Conservation (phyloP, 2,888 invertebrate genomes). For the Mystacides longicornis region DNA sequence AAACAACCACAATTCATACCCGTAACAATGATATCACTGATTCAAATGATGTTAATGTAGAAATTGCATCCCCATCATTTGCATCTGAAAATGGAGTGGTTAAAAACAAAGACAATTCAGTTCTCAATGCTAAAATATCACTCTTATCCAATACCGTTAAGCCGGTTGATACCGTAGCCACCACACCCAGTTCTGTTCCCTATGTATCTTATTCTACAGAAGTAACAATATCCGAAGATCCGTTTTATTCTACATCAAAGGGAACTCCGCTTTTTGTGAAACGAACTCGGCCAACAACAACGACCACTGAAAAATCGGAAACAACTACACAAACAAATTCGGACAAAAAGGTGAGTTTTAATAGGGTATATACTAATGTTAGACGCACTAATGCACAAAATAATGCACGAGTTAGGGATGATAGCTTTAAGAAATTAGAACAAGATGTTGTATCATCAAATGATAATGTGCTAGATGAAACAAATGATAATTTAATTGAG, state of each 20-base stretch:
- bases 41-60: constrained; percentile 20
- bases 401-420: constrained; percentile 33
- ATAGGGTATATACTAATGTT: constrained; percentile 44
- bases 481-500: constrained; percentile 13
- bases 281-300: constrained; percentile 29
- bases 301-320: constrained; percentile 16
- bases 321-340: constrained; percentile 16
- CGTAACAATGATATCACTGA: constrained; percentile 18
- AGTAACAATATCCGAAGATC: constrained; percentile 25
- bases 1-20: constrained; percentile 15
- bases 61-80: constrained; percentile 22
- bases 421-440: constrained; percentile 38
- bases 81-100: constrained; percentile 23
- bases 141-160: constrained; percentile 22
- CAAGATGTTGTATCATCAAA: constrained; percentile 11
- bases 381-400: constrained; percentile 35
- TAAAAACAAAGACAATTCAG: constrained; percentile 19
- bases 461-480: constrained; percentile 21
- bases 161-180: constrained; percentile 27
- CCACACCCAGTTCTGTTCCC: constrained; percentile 33
- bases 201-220: constrained; percentile 26
- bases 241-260: constrained; percentile 19
- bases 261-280: constrained; percentile 25
- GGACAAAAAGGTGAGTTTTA: constrained; percentile 45
- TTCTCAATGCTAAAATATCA: constrained; percentile 22